These are phyloP conservation scores for Xanthorhoe designata DNA, from an alignment of 2,888 invertebrate genomes.

Conservation along the genomic window DNA sequence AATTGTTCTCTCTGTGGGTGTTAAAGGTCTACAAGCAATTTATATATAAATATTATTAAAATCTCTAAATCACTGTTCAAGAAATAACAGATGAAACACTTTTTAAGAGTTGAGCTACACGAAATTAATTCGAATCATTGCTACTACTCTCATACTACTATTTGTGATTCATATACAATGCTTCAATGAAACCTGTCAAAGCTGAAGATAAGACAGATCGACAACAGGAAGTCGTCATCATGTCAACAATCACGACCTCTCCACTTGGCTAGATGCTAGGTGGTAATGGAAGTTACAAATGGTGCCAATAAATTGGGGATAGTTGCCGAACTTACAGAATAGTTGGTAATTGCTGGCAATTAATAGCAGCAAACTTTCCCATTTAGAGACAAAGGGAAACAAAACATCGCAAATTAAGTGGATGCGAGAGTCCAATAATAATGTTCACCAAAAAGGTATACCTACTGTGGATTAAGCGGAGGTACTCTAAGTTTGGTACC, in stretches of 20 bases:
- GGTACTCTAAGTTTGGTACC: not conserved
- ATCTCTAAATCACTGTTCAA: no score
- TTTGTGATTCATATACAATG: not conserved
- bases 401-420: conserved; percentile 47
- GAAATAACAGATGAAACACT: no score
- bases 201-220: not conserved
- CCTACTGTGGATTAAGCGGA: not conserved
- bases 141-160: not conserved
- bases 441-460: not conserved
- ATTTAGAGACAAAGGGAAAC: conserved; percentile 40
- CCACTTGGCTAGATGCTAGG: conserved; percentile 11
- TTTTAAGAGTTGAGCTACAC: no score
- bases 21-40: no score
- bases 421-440: conserved; percentile 40
- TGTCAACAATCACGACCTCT: conserved; percentile 1
- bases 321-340: conserved; percentile 36
- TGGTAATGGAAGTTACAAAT: conserved; percentile 19
- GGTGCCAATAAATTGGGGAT: conserved; percentile 33
- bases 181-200: not conserved
- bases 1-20: no score
- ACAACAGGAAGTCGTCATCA: not conserved
- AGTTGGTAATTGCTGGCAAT: conserved; percentile 40
- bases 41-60: no score
- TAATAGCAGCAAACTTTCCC: conserved; percentile 40
- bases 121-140: no score